Conservation (phyloP, 92 coral and sea anemone species). For the Porites lobata region DNA sequence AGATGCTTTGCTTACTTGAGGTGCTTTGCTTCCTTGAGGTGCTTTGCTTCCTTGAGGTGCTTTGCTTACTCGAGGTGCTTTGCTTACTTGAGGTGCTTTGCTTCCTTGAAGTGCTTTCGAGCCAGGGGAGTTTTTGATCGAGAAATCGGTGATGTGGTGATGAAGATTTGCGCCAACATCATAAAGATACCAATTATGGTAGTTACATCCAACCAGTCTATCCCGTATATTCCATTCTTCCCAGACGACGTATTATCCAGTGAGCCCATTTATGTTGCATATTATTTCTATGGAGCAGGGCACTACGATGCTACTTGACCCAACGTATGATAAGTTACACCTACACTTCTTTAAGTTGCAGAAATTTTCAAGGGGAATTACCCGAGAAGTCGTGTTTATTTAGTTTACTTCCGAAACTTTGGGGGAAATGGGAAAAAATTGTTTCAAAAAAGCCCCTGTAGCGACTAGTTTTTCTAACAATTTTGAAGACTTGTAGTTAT, state of each 20-base stretch:
- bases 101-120: neutral
- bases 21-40: too few relatives aligned
- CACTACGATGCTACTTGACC: slow-evolving; percentile 63
- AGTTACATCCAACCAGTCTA: slow-evolving; percentile 53
- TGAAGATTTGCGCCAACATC: slow-evolving; percentile 57
- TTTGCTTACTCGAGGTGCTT: too few relatives aligned
- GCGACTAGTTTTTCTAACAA: neutral
- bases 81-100: too few relatives aligned
- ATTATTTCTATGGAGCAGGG: slow-evolving; percentile 69
- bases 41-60: too few relatives aligned
- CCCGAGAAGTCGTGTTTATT: too few relatives aligned
- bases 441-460: neutral
- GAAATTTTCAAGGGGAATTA: neutral
- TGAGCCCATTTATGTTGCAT: slow-evolving; percentile 53
- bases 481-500: neutral
- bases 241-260: slow-evolving; percentile 47
- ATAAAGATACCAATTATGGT: slow-evolving; percentile 59
- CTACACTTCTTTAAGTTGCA: neutral
- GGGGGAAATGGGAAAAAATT: neutral
- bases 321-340: neutral
- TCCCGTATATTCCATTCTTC: slow-evolving; percentile 57
- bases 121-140: slow-evolving; percentile 53
- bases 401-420: neutral
- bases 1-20: too few relatives aligned
- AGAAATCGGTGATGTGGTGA: slow-evolving; percentile 58